These are phyloP conservation scores for Listronotus oregonensis DNA, from an alignment of 1,140 invertebrate genomes.

Conservation along the genomic window DNA sequence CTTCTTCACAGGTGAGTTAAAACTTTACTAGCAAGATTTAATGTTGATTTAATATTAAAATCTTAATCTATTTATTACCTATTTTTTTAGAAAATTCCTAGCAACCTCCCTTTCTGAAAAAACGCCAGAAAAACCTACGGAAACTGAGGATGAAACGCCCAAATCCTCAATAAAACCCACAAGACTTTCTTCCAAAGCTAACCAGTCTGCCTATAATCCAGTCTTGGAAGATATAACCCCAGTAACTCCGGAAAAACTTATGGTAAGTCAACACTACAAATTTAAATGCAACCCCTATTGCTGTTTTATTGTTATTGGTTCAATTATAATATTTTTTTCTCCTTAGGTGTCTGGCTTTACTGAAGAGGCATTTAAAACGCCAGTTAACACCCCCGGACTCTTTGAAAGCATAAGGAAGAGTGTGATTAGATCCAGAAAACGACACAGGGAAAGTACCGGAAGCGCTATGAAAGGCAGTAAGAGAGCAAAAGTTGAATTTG, in stretches of 20 bases:
- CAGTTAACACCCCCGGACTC: conserved; percentile 35
- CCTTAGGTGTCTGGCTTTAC: conserved; percentile 5
- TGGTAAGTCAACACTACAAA: background rate
- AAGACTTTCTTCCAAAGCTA: conserved; percentile 3
- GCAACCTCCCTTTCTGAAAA: background rate
- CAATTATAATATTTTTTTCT: background rate
- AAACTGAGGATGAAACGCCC: conserved; percentile 23
- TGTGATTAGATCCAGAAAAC: conserved; percentile 30
- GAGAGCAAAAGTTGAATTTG: conserved; percentile 16
- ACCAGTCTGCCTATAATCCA: conserved; percentile 25
- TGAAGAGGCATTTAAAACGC: conserved; percentile 38
- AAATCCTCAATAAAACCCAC: conserved; percentile 28
- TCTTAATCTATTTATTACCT: too few species aligned
- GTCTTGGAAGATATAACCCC: conserved; percentile 37
- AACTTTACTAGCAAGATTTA: background rate
- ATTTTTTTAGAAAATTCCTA: background rate
- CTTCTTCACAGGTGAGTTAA: conserved; percentile 5
- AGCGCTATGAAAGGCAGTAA: conserved; percentile 14
- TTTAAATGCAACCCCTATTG: too few species aligned
- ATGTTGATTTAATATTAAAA: too few species aligned
- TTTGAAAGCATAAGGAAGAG: conserved; percentile 37
- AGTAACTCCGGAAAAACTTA: conserved; percentile 25
- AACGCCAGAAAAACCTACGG: conserved; percentile 1
- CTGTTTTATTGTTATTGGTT: too few species aligned
- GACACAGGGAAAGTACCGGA: conserved; percentile 21